Conservation (phyloP, 2,113 vertebrate species). For the Psettodes erumei region DNA sequence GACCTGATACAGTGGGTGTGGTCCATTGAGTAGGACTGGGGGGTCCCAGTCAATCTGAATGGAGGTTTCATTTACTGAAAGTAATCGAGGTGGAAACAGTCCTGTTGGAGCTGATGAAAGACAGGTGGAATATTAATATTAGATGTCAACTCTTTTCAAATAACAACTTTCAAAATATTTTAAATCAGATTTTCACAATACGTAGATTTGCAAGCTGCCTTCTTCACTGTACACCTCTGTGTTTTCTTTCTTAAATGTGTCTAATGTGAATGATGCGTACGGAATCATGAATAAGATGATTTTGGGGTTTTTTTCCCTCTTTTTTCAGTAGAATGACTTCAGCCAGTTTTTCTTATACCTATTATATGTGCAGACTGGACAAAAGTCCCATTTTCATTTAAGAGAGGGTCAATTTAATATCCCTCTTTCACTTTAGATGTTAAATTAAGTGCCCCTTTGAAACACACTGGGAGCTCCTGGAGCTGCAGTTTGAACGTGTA, state of each 20-base stretch:
- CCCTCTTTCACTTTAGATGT: constrained; percentile 64
- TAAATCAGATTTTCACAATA: background rate
- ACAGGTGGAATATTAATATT: constrained; percentile 17
- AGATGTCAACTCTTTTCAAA: background rate
- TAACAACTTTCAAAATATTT: background rate
- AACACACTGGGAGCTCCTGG: constrained; percentile 47
- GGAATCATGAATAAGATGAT: constrained; percentile 1
- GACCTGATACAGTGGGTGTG: constrained; percentile 87
- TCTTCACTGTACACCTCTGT: background rate
- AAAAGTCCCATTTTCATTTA: constrained; percentile 56
- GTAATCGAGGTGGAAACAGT: constrained; percentile 79
- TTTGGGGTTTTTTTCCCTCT: background rate
- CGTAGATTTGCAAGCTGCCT: background rate
- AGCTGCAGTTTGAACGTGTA: constrained; percentile 55
- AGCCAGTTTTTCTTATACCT: constrained; percentile 5
- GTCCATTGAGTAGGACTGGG: constrained; percentile 88
- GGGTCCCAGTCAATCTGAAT: constrained; percentile 85
- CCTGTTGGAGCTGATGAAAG: constrained; percentile 84
- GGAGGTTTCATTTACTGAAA: constrained; percentile 84
- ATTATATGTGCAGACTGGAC: constrained; percentile 16
- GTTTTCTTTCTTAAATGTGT: background rate
- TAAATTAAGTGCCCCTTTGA: constrained; percentile 72
- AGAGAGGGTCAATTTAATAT: constrained; percentile 68
- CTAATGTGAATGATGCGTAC: background rate
- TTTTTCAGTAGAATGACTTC: background rate